Evolutionary conservation across 2,888 invertebrate genomes (phyloP), one percentile per base, ranked within the genome.

Genomic region (Scaptomyza parva): DNA sequence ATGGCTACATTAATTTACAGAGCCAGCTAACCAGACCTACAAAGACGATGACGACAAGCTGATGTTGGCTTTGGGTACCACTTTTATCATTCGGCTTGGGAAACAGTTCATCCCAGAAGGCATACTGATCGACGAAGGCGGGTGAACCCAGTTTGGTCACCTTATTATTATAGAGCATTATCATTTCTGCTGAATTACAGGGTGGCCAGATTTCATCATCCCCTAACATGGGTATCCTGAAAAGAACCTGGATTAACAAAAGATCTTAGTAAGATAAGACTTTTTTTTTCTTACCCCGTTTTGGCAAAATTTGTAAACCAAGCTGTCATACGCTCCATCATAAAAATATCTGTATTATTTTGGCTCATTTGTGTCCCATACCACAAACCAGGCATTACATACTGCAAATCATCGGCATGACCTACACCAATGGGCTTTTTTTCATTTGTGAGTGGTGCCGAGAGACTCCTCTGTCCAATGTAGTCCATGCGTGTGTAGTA

Each of bases 401-500:
- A 91, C 22, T 87, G 88, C 54, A 89, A 64, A 61, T 89, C 90
- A 69, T 90, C 90, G 0, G 71, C 85, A 75, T 90, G 90, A 0
- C 72, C 75, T 17, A 88, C 76, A 14, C 90, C 90, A 22, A 54
- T 44, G 14, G 76, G 76, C 6, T 91, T 91, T 0, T 92, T 92
- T 8, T 89, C 89, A 0, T 91, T 90, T 52, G 93, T 92, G 57
- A 92, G 90, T 39, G 81, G 85, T 0, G 74, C 74, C 7, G 91
- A 92, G 52, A 92, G 85, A 71, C 94, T 94, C 70, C 92, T 92
- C 65, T 93, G 90, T 3, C 95, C 95, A 61, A 93, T 90, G 81
- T 93, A 94, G 24, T 93, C 92, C 76, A 94, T 94, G 67, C 93
- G 91, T 81, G 94, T 94, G 83, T 94, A 94, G 86, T 92, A 95